phyloP scores from a whole-genome alignment of 2,888 invertebrate genomes.

The Automeris io region DNA sequence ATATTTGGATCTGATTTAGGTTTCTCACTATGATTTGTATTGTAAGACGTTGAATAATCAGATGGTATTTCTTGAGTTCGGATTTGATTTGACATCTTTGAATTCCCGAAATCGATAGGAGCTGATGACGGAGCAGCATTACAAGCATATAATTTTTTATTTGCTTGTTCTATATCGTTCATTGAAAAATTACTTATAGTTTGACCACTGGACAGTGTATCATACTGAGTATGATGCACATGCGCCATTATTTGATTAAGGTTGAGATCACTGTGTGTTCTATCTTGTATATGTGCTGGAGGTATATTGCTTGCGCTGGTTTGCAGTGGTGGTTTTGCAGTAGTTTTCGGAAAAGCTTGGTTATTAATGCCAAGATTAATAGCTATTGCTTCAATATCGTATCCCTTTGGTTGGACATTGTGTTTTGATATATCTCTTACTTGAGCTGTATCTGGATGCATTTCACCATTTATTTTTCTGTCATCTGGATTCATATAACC shows the following conservation, averaged over 20 bases:
- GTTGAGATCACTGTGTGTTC: constrained; percentile 37
- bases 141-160: constrained; percentile 59
- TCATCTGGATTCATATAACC: constrained; percentile 65
- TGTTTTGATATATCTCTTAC: constrained; percentile 38
- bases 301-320: constrained; percentile 39
- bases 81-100: constrained; percentile 55
- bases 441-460: constrained; percentile 32
- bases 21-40: constrained; percentile 44
- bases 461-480: constrained; percentile 38
- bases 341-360: constrained; percentile 45
- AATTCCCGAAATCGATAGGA: constrained; percentile 61
- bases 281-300: constrained; percentile 50
- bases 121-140: constrained; percentile 39
- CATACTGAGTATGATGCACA: constrained; percentile 61
- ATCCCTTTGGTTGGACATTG: constrained; percentile 47
- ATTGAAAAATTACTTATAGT: constrained; percentile 51
- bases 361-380: constrained; percentile 61
- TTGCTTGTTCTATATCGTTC: constrained; percentile 64
- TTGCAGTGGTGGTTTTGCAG: constrained; percentile 37
- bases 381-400: constrained; percentile 60
- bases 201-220: constrained; percentile 41
- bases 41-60: constrained; percentile 56
- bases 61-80: constrained; percentile 57
- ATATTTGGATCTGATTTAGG: constrained; percentile 40
- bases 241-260: constrained; percentile 50